Evolutionary conservation across 2,888 invertebrate species (phyloP).

Genomic region (Himalopsyche japonica): DNA sequence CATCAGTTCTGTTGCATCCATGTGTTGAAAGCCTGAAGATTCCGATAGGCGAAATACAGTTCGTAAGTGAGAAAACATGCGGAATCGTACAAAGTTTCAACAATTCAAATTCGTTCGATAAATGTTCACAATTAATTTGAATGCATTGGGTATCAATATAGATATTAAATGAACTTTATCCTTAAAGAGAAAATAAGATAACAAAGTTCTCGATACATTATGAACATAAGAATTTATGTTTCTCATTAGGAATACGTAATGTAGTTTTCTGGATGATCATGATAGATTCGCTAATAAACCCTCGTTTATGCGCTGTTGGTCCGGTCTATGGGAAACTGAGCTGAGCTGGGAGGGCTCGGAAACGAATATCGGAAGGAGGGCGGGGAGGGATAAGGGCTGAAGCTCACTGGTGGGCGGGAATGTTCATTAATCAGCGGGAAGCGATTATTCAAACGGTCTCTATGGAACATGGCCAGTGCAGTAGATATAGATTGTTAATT

Average conservation of each 20-base stretch:
- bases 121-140: too few species aligned
- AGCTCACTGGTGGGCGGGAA: slow-evolving; percentile 45
- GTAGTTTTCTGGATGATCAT: not conserved
- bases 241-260: not conserved
- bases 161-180: too few species aligned
- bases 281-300: not conserved
- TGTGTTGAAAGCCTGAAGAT: too few species aligned
- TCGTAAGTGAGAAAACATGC: too few species aligned
- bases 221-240: not conserved
- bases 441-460: slow-evolving; percentile 51
- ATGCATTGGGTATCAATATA: too few species aligned
- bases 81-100: too few species aligned
- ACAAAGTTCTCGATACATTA: too few species aligned
- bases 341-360: slow-evolving; percentile 27
- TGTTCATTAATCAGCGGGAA: slow-evolving; percentile 59
- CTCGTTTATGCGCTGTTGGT: not conserved
- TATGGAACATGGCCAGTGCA: not conserved
- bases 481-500: not conserved
- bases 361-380: slow-evolving; percentile 44
- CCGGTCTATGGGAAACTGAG: not conserved
- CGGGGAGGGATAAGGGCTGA: slow-evolving; percentile 40
- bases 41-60: too few species aligned
- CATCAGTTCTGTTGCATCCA: too few species aligned
- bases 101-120: too few species aligned
- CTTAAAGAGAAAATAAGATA: too few species aligned